A percentile compares a stretch with the other conserved stretches of the same genome.
Evolutionary conservation across 1,140 invertebrate species (phyloP).

Genomic region (Macrotrachela quadricornifera): DNA sequence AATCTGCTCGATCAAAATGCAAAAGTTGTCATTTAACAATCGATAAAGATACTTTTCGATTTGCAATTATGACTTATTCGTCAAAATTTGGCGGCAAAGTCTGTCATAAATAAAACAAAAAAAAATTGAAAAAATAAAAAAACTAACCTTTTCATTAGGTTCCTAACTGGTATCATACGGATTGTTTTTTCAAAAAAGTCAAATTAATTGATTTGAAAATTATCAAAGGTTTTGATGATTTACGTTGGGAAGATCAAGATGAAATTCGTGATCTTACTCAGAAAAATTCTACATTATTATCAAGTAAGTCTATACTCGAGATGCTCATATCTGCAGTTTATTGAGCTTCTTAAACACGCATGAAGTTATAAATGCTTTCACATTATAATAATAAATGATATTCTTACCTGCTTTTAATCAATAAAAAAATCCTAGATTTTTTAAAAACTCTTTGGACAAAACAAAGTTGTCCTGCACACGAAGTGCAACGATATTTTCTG

Average conservation of each 20-base stretch:
- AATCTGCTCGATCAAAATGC: slow-evolving; percentile 55
- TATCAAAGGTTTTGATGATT: slow-evolving; percentile 58
- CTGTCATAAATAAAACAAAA: slow-evolving; percentile 9
- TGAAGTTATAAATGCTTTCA: too few species aligned
- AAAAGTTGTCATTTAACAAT: slow-evolving; percentile 60
- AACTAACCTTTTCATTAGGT: slow-evolving; percentile 15
- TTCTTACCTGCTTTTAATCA: too few species aligned
- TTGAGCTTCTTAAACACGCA: too few species aligned
- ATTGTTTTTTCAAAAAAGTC: slow-evolving; percentile 64
- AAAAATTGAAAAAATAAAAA: background rate
- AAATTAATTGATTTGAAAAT: slow-evolving; percentile 48
- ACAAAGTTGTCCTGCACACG: too few species aligned
- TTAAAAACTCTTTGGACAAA: too few species aligned
- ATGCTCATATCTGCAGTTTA: too few species aligned
- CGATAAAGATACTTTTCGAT: slow-evolving; percentile 45
- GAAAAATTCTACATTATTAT: slow-evolving; percentile 7
- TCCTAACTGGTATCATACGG: slow-evolving; percentile 64
- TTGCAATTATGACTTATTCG: slow-evolving; percentile 73
- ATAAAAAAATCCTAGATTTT: too few species aligned
- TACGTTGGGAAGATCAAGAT: slow-evolving; percentile 63
- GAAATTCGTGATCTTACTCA: slow-evolving; percentile 50
- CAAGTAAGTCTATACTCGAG: background rate
- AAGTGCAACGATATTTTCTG: too few species aligned
- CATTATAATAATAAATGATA: too few species aligned
- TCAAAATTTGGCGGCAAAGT: slow-evolving; percentile 69